phyloP scores from a whole-genome alignment of 2,888 invertebrate genomes.

The Amiota mariae region DNA sequence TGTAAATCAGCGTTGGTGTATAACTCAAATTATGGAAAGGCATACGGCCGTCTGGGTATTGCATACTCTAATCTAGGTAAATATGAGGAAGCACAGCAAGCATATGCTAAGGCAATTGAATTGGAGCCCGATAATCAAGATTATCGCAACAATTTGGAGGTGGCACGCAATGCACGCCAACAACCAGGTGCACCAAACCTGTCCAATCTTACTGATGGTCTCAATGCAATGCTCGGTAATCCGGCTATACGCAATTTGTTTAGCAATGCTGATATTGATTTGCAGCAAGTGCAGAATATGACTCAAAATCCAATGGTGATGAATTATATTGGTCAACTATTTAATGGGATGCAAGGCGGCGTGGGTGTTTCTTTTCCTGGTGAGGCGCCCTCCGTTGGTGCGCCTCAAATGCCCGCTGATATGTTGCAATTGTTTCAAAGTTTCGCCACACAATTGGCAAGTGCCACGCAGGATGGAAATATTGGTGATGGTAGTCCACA shows the following conservation, averaged over 20 bases:
- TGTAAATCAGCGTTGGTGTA: constrained; percentile 91
- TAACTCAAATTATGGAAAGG: constrained; percentile 95
- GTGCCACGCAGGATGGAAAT: constrained; percentile 43
- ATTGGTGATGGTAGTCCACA: constrained; percentile 9
- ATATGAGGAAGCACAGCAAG: constrained; percentile 87
- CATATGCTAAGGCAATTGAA: constrained; percentile 90
- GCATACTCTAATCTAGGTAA: constrained; percentile 89
- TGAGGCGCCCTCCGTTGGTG: constrained; percentile 29
- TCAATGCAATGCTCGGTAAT: constrained; percentile 66
- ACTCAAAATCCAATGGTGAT: constrained; percentile 66
- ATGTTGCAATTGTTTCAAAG: constrained; percentile 68
- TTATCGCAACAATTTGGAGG: constrained; percentile 88
- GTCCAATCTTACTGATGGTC: constrained; percentile 62
- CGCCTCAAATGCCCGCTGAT: constrained; percentile 56
- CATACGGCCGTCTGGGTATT: constrained; percentile 90
- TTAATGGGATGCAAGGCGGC: constrained; percentile 53
- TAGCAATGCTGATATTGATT: constrained; percentile 64
- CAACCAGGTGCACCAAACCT: constrained; percentile 46
- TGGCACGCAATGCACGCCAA: constrained; percentile 78
- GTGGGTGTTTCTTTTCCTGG: constrained; percentile 37
- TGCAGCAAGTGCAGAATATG: constrained; percentile 63
- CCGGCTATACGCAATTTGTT: constrained; percentile 67
- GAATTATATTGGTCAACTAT: constrained; percentile 61
- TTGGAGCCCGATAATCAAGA: constrained; percentile 94
- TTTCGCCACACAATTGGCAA: constrained; percentile 61